Conservation (phyloP, 1,140 invertebrate species). For the Amphibalanus amphitrite region DNA sequence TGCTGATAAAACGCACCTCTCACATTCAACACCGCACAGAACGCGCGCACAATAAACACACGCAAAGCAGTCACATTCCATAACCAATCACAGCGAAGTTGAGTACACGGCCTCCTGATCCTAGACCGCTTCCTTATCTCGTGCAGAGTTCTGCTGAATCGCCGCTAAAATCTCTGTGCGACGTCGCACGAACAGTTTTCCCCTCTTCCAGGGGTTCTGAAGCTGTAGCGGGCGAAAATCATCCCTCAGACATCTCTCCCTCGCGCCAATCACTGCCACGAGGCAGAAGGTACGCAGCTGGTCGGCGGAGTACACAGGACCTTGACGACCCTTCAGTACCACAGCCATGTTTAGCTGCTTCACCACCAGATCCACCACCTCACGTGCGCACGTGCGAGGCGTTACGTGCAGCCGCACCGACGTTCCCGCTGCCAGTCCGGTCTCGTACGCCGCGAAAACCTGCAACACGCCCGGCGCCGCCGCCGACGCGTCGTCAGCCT, state of each 20-base stretch:
- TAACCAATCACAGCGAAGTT: too few species aligned
- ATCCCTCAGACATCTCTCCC: slow-evolving; percentile 76
- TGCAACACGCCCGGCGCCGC: slow-evolving; percentile 31
- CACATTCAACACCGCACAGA: too few species aligned
- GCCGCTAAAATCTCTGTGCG: slow-evolving; percentile 74
- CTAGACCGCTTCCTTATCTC: too few species aligned
- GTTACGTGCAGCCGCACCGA: slow-evolving; percentile 85
- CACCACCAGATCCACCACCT: slow-evolving; percentile 84
- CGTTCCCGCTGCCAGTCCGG: slow-evolving; percentile 73
- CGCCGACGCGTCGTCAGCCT: neutral
- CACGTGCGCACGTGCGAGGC: slow-evolving; percentile 66
- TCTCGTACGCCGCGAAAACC: slow-evolving; percentile 89
- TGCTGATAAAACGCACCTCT: too few species aligned
- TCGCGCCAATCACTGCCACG: slow-evolving; percentile 78
- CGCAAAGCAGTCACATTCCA: too few species aligned
- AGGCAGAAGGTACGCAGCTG: slow-evolving; percentile 62
- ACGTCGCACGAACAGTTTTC: slow-evolving; percentile 71
- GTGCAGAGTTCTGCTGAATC: slow-evolving; percentile 44
- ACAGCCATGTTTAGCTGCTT: slow-evolving; percentile 87
- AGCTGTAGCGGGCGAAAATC: slow-evolving; percentile 81
- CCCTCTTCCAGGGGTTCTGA: slow-evolving; percentile 89
- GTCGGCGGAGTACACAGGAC: slow-evolving; percentile 57
- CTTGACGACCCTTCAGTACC: slow-evolving; percentile 60
- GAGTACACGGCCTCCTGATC: too few species aligned
- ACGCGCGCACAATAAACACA: too few species aligned